Evolutionary conservation across 2,888 invertebrate genomes (phyloP).

Genomic region (Phortica magna): DNA sequence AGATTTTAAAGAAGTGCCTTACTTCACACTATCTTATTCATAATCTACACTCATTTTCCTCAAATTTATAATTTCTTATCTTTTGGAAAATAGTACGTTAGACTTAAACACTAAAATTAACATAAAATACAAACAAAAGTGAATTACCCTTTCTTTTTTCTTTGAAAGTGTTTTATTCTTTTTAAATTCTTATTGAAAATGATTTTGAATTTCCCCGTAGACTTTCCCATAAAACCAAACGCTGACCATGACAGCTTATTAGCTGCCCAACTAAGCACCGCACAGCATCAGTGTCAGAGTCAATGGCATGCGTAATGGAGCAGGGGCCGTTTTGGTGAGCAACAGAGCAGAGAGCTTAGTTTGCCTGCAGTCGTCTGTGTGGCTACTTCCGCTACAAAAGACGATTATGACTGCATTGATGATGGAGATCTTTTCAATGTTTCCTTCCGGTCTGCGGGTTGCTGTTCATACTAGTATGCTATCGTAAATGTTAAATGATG

Average conservation of each 20-base stretch:
- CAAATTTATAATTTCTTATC: too few relatives aligned
- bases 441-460: neutral
- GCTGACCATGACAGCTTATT: constrained; percentile 55
- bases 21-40: too few relatives aligned
- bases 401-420: constrained; percentile 10
- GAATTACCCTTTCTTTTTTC: too few relatives aligned
- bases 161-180: too few relatives aligned
- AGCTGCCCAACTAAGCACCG: constrained; percentile 63
- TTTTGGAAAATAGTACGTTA: too few relatives aligned
- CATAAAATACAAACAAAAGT: too few relatives aligned
- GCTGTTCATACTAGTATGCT: constrained; percentile 17
- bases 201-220: neutral
- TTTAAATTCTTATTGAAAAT: too few relatives aligned
- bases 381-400: neutral
- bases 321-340: neutral
- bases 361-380: neutral
- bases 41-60: too few relatives aligned
- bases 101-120: too few relatives aligned
- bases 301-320: constrained; percentile 7
- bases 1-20: too few relatives aligned
- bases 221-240: neutral
- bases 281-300: constrained; percentile 55
- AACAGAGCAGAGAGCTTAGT: neutral
- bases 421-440: constrained; percentile 8
- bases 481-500: constrained; percentile 62